Base-by-base conservation (phyloP, 2,797 vertebrate species). In the Epinephelus coioides region DNA sequence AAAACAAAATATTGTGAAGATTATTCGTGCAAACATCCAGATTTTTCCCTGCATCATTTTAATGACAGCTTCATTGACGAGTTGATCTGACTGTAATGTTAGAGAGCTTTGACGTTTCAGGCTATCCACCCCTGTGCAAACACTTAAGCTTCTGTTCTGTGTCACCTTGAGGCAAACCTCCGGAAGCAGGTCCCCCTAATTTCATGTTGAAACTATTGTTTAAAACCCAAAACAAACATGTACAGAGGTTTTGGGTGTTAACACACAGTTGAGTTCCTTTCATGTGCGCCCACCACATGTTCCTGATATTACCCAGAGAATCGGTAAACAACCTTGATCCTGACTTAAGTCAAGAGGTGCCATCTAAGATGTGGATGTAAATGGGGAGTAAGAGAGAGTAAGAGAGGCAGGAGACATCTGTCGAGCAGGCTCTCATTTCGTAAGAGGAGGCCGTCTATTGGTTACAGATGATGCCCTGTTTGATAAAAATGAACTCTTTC, bases 381-480 rank as follows among this genome's bases (percentile, higher is more conserved):
- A 93, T 85, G 81, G 86, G 81, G 91, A 91, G 86, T 82, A 87
- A 83, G 83, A 87, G 77, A 88, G 89, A 89, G 86, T 79, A 86
- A 88, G 85, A 93, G 91, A 91, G 91, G 88, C 92, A 91, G 89
- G 85, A 95, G 92, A 95, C 95, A 96, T 96, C 95, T 96, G 95
- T 94, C 86, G 86, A 94, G 89, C 95, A 96, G 94, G 91, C 94
- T 94, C 91, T 90, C 90, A 87, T 95, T 95, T 94, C 80, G 85
- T 94, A 92, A 95, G 91, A 94, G 76, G 84, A 89, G 90, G 83
- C 88, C 79, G 86, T 95, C 90, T 94, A 95, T 95, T 95, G 94
- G 94, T 95, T 95, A 82, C 95, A 95, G 95, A 96, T 95, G 95
- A 95, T 94, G 90, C 93, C 92, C 90, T 82, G 85, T 94, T 95